A percentile compares a stretch with the other conserved stretches of the same genome.
Conservation (phyloP, 2,113 vertebrate genomes). For the Halichoeres trimaculatus region DNA sequence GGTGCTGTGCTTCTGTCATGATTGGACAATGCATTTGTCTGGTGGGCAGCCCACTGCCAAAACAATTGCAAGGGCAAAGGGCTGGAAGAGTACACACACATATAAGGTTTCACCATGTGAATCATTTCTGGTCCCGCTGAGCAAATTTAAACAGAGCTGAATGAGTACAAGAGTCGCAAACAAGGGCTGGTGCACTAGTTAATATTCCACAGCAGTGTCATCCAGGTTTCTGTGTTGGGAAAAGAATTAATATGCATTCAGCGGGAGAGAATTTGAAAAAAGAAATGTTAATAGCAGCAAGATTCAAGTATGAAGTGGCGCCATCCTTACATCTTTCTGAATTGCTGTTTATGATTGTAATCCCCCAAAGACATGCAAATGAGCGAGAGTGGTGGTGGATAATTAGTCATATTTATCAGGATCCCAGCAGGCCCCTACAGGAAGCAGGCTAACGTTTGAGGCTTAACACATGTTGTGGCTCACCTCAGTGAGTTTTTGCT, state of each 20-base stretch:
- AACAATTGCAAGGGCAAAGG: constrained; percentile 77
- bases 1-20: constrained; percentile 72
- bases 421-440: constrained; percentile 59
- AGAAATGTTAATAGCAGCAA: constrained; percentile 29
- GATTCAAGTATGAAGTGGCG: constrained; percentile 36
- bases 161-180: constrained; percentile 24
- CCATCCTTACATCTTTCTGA: constrained; percentile 58
- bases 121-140: constrained; percentile 52
- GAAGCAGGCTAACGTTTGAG: constrained; percentile 51
- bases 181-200: constrained; percentile 4
- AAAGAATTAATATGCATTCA: constrained; percentile 31
- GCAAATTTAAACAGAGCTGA: constrained; percentile 54
- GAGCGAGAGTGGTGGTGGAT: constrained; percentile 59
- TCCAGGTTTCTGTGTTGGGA: neutral
- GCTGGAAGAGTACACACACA: constrained; percentile 75
- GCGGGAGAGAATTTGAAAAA: constrained; percentile 32
- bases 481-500: constrained; percentile 59
- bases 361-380: constrained; percentile 70
- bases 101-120: constrained; percentile 66
- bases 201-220: constrained; percentile 32
- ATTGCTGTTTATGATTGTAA: constrained; percentile 69
- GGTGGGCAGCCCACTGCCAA: constrained; percentile 68
- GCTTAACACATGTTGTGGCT: constrained; percentile 57
- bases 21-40: constrained; percentile 77
- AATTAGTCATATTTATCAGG: constrained; percentile 74